These are phyloP conservation scores for Megalopta genalis DNA, from an alignment of 1,140 invertebrate species.

Conservation along the genomic window DNA sequence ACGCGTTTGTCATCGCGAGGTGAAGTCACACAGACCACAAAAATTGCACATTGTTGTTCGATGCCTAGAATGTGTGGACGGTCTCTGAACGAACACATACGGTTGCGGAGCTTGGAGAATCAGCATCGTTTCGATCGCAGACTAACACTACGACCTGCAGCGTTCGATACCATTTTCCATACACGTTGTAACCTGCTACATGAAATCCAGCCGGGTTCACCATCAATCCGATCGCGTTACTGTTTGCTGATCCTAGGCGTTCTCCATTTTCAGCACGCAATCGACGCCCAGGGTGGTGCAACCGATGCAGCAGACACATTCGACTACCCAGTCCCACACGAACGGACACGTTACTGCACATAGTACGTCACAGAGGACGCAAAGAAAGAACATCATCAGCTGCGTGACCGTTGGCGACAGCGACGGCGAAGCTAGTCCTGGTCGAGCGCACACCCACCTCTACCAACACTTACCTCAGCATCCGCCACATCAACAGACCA, in stretches of 20 bases:
- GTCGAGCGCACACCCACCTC: conserved; percentile 72
- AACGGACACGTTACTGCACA: conserved; percentile 66
- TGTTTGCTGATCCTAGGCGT: not conserved
- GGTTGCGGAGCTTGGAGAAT: conserved; percentile 30
- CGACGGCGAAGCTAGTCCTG: conserved; percentile 86
- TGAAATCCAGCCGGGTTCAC: conserved; percentile 2
- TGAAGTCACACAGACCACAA: not conserved
- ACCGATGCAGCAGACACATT: conserved; percentile 66
- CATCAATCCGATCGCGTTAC: not conserved
- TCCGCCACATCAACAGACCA: conserved; percentile 74
- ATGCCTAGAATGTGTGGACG: not conserved
- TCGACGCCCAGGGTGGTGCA: conserved; percentile 75
- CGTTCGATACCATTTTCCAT: conserved; percentile 21
- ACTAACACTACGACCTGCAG: conserved; percentile 24
- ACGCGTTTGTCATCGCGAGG: not conserved
- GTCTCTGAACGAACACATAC: conserved; percentile 1
- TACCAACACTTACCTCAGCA: conserved; percentile 76
- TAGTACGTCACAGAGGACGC: conserved; percentile 66
- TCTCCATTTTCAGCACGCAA: conserved; percentile 72
- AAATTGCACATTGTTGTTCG: too few relatives aligned
- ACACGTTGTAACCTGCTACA: conserved; percentile 8
- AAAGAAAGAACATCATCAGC: conserved; percentile 87
- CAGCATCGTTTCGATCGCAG: conserved; percentile 17
- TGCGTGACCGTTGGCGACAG: conserved; percentile 91
- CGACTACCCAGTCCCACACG: conserved; percentile 65